Evolutionary conservation across 2,797 vertebrate species (phyloP), one percentile per base, ranked within the genome.

Genomic region (Syndactyla subalaris): DNA sequence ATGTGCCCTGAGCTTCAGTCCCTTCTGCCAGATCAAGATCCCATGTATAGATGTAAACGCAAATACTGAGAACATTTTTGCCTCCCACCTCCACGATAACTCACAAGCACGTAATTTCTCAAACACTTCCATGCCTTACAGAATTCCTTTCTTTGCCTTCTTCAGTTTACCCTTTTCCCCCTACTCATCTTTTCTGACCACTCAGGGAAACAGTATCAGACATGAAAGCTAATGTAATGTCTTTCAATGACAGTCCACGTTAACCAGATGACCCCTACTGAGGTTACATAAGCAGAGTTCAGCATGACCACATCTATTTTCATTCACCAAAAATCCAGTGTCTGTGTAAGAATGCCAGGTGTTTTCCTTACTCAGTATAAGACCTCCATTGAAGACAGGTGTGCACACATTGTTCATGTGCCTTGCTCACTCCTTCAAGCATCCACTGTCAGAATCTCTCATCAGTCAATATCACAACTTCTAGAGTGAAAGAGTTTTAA

Each of bases 281-380:
- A 88, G 55, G 77, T 17, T 29, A 73, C 14, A 27, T 20, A 51
- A 41, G 29, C 29, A 45, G 24, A 88, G 61, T 43, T 89, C 52
- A 85, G 32, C n/a, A 63, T 11, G 10, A 63, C 21, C 17, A 49
- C 1, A 2, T 38, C 57, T 30, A 2, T 63, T 58, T 85, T 74
- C 30, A 61, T 74, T 67, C 15, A 13, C 30, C 58, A 39, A 39
- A 88, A 87, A 79, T 59, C 7, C 22, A 72, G 22, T 21, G 16
- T 8, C 30, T 61, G 11, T 0, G 0, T 59, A 57, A 85, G 52
- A 89, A 41, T 0, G 2, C 10, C 5, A 38, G 30, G 19, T 7
- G 59, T 82, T 67, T 49, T 68, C 46, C 36, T 27, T 34, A 27
- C 19, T 52, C 15, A 8, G 0, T 39, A 1, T 7, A 54, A 81